Evolutionary conservation across 2,888 invertebrate species (phyloP).

Genomic region (Hirtodrosophila alboralis): DNA sequence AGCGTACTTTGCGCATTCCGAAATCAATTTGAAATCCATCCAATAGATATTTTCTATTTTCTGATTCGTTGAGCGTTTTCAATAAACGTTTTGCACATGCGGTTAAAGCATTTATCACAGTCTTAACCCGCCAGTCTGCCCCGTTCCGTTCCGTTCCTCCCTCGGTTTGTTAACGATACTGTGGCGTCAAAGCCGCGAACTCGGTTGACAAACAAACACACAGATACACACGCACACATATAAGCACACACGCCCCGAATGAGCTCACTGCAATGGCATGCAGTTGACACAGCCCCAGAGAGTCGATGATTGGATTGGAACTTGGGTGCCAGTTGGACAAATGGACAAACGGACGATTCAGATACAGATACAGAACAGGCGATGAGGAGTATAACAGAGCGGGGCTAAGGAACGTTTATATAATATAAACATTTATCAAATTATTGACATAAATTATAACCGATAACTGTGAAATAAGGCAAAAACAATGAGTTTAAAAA

Average conservation of each 20-base stretch:
- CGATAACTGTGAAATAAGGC: too few species aligned
- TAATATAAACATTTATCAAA: not conserved
- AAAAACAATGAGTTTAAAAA: too few species aligned
- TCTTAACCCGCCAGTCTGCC: too few species aligned
- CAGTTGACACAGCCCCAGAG: constrained; percentile 64
- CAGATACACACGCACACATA: constrained; percentile 27
- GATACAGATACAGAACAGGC: too few species aligned
- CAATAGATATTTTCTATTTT: constrained; percentile 35
- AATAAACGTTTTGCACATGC: constrained; percentile 66
- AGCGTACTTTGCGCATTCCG: constrained; percentile 43
- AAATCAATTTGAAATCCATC: constrained; percentile 44
- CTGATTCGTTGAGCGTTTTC: constrained; percentile 68
- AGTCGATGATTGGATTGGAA: constrained; percentile 38
- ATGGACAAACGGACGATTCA: constrained; percentile 7
- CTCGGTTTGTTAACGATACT: constrained; percentile 17
- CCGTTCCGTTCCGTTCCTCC: constrained; percentile 1
- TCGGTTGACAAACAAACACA: constrained; percentile 58
- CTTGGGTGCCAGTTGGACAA: constrained; percentile 33
- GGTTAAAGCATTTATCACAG: constrained; percentile 61
- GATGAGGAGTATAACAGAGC: not conserved
- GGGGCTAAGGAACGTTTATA: constrained; percentile 20
- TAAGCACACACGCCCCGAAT: constrained; percentile 58
- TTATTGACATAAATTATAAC: too few species aligned
- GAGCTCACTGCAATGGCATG: constrained; percentile 79
- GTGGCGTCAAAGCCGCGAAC: constrained; percentile 67